phyloP scores from a whole-genome alignment of 2,888 invertebrate genomes.

The Chymomyza amoena region DNA sequence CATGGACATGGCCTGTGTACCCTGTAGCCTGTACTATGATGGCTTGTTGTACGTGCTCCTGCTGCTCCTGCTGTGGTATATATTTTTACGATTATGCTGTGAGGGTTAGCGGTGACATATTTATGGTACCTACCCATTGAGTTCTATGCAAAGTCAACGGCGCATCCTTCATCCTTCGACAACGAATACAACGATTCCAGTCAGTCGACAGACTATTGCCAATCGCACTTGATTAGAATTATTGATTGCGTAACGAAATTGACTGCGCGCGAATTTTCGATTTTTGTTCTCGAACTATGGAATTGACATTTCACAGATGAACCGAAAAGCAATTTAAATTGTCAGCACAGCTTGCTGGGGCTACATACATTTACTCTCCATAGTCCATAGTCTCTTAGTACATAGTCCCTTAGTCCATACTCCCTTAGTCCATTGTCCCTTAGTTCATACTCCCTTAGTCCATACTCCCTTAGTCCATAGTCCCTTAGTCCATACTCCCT shows the following conservation, averaged over 20 bases:
- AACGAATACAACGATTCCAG: slow-evolving; percentile 47
- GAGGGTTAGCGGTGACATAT: slow-evolving; percentile 22
- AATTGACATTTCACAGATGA: background rate
- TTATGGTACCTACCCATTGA: slow-evolving; percentile 29
- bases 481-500: too few species aligned
- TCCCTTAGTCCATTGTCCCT: too few species aligned
- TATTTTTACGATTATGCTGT: slow-evolving; percentile 63
- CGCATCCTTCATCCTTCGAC: slow-evolving; percentile 49
- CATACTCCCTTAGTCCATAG: too few species aligned
- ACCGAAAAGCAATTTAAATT: background rate
- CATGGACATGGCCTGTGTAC: background rate
- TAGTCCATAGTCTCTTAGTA: too few species aligned
- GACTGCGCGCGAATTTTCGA: slow-evolving; percentile 19
- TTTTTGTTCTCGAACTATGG: background rate
- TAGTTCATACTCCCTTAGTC: too few species aligned
- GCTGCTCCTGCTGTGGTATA: slow-evolving; percentile 13
- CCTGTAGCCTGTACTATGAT: too few species aligned
- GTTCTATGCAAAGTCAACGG: background rate
- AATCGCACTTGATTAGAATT: slow-evolving; percentile 75
- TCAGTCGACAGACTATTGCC: slow-evolving; percentile 38
- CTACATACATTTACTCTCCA: too few species aligned
- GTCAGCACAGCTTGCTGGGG: background rate
- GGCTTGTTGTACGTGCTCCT: background rate
- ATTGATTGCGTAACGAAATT: slow-evolving; percentile 67
- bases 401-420: too few species aligned